These are phyloP conservation scores for Pluvialis apricaria DNA, from an alignment of 2,113 vertebrate species.

Conservation along the genomic window DNA sequence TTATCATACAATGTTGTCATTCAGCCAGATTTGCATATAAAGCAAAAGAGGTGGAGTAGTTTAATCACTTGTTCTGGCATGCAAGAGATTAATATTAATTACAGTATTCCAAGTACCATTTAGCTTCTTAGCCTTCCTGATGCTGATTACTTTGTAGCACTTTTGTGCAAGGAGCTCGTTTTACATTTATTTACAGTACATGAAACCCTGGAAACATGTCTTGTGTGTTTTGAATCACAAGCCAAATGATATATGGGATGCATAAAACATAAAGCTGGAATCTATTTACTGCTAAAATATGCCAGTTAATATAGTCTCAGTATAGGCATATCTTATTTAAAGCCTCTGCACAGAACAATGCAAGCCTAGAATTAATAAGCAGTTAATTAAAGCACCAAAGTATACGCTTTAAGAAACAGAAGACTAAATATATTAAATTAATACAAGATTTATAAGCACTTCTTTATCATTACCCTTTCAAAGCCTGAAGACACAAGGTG, in stretches of 20 bases:
- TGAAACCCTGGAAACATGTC: background rate
- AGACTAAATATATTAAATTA: slow-evolving; percentile 33
- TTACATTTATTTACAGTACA: slow-evolving; percentile 19
- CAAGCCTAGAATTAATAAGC: slow-evolving; percentile 1
- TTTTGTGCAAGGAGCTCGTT: slow-evolving; percentile 12
- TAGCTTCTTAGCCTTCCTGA: background rate
- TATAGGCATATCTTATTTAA: background rate
- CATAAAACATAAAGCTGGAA: background rate
- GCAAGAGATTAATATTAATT: slow-evolving; percentile 52
- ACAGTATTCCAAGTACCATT: background rate
- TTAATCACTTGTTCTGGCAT: slow-evolving; percentile 26
- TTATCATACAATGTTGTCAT: background rate
- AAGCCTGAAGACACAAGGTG: slow-evolving; percentile 3
- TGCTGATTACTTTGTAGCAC: background rate
- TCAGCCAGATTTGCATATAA: background rate
- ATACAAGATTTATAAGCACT: slow-evolving; percentile 33
- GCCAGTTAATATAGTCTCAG: background rate
- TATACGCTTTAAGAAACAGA: background rate
- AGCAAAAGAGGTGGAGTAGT: background rate
- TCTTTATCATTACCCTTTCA: background rate
- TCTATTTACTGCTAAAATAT: background rate
- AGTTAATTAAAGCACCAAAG: background rate
- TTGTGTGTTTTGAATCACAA: slow-evolving; percentile 13
- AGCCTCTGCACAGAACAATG: background rate
- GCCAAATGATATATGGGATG: background rate